Conservation (phyloP, 2,113 vertebrate genomes). For the Dasypus novemcinctus region DNA sequence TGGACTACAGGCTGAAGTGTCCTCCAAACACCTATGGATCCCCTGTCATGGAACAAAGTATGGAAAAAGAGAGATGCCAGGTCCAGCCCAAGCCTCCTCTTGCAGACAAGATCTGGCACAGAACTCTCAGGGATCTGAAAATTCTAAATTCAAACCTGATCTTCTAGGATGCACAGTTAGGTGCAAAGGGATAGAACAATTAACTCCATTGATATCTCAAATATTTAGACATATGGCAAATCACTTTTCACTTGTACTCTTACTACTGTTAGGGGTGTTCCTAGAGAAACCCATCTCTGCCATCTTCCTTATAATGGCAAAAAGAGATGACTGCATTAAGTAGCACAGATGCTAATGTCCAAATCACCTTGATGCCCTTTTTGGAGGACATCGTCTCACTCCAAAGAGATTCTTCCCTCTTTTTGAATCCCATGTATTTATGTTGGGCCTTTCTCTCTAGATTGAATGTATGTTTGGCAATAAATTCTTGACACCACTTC, state of each 20-base stretch:
- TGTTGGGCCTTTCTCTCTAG: neutral
- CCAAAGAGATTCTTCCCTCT: neutral
- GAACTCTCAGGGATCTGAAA: neutral
- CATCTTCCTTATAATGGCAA: neutral
- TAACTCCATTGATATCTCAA: neutral
- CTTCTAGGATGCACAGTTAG: neutral
- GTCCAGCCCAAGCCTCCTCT: accelerated
- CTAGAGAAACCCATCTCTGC: neutral
- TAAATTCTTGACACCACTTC: conserved; percentile 6
- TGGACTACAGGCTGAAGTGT: neutral
- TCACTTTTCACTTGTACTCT: neutral
- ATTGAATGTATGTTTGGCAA: neutral
- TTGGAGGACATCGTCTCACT: neutral
- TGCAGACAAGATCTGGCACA: neutral
- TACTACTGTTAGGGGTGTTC: neutral
- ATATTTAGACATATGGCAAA: neutral
- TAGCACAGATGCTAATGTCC: neutral
- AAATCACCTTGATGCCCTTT: neutral
- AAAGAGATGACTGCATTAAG: neutral
- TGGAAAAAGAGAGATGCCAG: neutral
- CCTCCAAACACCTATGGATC: too few species aligned
- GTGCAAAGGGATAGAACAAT: neutral
- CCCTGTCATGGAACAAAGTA: neutral
- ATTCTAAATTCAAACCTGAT: neutral
- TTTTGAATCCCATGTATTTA: neutral